phyloP scores from a whole-genome alignment of 2,888 invertebrate species.

The Lutraria lutraria region DNA sequence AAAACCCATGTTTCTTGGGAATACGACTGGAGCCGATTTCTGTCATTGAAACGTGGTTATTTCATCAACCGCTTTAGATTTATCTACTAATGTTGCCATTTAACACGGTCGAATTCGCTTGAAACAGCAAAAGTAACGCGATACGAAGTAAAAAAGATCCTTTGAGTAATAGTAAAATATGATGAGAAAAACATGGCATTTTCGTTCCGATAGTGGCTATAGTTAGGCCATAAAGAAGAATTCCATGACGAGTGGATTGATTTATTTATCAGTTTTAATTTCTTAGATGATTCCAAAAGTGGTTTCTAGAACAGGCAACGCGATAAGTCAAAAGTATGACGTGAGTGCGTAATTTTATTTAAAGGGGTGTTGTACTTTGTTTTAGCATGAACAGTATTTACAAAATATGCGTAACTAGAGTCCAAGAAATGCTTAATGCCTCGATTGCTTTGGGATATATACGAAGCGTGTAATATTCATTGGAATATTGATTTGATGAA shows the following conservation, averaged over 20 bases:
- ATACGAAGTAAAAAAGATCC: slow-evolving; percentile 65
- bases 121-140: slow-evolving; percentile 72
- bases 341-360: background rate
- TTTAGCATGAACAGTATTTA: background rate
- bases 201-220: background rate
- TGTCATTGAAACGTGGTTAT: slow-evolving; percentile 70
- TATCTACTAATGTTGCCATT: slow-evolving; percentile 71
- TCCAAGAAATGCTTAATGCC: background rate
- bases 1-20: slow-evolving; percentile 63
- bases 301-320: background rate
- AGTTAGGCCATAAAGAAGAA: slow-evolving; percentile 1
- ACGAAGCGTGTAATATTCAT: background rate
- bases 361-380: background rate
- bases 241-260: background rate
- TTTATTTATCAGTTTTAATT: slow-evolving; percentile 26
- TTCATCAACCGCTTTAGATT: slow-evolving; percentile 67
- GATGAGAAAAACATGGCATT: slow-evolving; percentile 54
- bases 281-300: background rate
- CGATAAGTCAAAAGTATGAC: slow-evolving; percentile 2
- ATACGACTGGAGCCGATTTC: slow-evolving; percentile 67
- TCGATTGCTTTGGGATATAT: background rate
- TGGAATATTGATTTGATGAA: background rate
- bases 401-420: background rate
- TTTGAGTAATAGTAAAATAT: slow-evolving; percentile 65
- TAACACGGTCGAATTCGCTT: slow-evolving; percentile 71